phyloP scores from a whole-genome alignment of 2,888 invertebrate genomes.

The Gnatocerus cornutus region DNA sequence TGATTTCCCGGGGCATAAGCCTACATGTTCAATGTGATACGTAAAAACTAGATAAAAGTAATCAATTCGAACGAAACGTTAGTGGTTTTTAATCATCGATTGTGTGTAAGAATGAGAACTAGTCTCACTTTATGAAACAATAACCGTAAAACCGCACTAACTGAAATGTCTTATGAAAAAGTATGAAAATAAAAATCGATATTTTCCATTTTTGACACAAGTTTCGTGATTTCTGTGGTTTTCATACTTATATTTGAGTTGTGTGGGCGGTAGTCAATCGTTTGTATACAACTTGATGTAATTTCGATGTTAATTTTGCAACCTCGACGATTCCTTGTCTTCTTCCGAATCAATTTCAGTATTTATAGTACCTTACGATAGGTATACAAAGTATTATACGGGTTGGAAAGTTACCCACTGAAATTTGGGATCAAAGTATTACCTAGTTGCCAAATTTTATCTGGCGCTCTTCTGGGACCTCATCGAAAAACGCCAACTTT shows the following conservation, averaged over 20 bases:
- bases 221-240: conserved; percentile 17
- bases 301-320: conserved; percentile 36
- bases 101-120: conserved; percentile 41
- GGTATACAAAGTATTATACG: conserved; percentile 35
- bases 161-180: conserved; percentile 48
- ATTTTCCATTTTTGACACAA: conserved; percentile 21
- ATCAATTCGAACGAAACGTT: conserved; percentile 50
- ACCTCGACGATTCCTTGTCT: conserved; percentile 19
- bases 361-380: conserved; percentile 18
- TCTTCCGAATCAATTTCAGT: conserved; percentile 1
- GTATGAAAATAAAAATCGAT: conserved; percentile 39
- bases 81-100: conserved; percentile 54
- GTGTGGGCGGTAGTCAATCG: conserved; percentile 20
- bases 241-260: conserved; percentile 14
- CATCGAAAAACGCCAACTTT: background rate
- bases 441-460: conserved; percentile 50
- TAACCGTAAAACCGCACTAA: conserved; percentile 45
- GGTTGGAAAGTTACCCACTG: conserved; percentile 49
- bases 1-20: conserved; percentile 59
- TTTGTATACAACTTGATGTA: conserved; percentile 33
- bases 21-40: conserved; percentile 58
- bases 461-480: conserved; percentile 17
- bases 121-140: conserved; percentile 45
- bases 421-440: conserved; percentile 61
- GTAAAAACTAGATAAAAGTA: conserved; percentile 51